A percentile compares a stretch with the other conserved stretches of the same genome.
These are phyloP conservation scores for Ptilonorhynchus violaceus DNA, from an alignment of 2,113 vertebrate species.

Conservation along the genomic window DNA sequence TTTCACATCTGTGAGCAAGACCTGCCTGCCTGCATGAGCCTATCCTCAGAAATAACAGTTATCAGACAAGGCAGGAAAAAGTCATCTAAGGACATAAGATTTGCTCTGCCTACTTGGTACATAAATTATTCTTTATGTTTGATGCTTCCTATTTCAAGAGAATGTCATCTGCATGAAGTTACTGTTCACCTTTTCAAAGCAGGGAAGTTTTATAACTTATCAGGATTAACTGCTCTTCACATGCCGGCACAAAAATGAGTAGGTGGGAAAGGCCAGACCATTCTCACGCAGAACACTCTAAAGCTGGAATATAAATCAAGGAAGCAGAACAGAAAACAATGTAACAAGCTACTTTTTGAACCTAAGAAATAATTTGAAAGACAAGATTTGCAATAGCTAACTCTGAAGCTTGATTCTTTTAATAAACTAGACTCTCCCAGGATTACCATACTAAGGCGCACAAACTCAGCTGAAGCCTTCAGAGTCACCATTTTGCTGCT, in stretches of 20 bases:
- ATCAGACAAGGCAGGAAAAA: neutral
- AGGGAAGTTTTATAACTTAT: neutral
- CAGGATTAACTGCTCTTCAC: neutral
- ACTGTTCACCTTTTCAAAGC: neutral
- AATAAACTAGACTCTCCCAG: neutral
- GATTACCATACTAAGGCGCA: neutral
- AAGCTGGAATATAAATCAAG: neutral
- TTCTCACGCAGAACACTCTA: neutral
- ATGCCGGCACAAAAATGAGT: accelerated
- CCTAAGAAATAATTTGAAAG: neutral
- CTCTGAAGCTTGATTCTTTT: neutral
- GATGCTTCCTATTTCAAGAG: neutral
- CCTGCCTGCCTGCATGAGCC: neutral
- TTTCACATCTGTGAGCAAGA: neutral
- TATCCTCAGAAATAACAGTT: neutral
- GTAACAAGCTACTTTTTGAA: neutral
- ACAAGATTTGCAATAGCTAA: neutral
- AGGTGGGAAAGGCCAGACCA: neutral
- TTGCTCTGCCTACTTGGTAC: neutral
- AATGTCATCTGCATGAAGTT: neutral
- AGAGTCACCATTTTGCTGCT: neutral
- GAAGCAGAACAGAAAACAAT: neutral
- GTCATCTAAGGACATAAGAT: neutral
- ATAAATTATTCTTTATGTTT: neutral
- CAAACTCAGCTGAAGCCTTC: neutral